phyloP scores from a whole-genome alignment of 2,113 vertebrate species.

The Atractosteus spatula region DNA sequence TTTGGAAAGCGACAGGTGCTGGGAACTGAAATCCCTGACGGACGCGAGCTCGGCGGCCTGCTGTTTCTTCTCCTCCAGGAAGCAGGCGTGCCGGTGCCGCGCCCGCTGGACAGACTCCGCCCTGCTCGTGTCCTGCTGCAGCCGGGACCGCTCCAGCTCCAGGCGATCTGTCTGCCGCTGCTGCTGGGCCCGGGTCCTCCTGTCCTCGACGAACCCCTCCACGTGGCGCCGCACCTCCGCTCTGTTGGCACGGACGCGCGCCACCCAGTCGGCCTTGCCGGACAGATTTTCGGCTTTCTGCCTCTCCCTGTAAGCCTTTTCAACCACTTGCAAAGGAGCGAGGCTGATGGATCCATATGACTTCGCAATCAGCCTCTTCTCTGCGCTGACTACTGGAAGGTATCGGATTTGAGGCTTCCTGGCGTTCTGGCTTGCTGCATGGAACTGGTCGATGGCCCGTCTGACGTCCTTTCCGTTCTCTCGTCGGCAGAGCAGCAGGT shows the following conservation, averaged over 20 bases:
- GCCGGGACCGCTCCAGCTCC: constrained; percentile 29
- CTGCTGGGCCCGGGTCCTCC: constrained; percentile 4
- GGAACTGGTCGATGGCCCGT: constrained; percentile 23
- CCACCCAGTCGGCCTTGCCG: constrained; percentile 22
- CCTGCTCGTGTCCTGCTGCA: constrained; percentile 20
- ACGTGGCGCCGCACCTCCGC: constrained; percentile 11
- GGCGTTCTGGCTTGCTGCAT: neutral
- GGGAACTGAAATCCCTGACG: constrained; percentile 41
- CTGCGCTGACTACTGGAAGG: neutral
- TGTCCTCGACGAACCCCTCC: constrained; percentile 21
- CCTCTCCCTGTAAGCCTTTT: constrained; percentile 37
- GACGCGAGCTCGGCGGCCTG: constrained; percentile 34
- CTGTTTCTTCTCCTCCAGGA: constrained; percentile 41
- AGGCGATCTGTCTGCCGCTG: constrained; percentile 31
- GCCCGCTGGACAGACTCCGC: constrained; percentile 34
- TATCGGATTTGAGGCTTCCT: constrained; percentile 1
- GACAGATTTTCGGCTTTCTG: constrained; percentile 23
- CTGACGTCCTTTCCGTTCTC: constrained; percentile 25
- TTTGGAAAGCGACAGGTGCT: constrained; percentile 33
- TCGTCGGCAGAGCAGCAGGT: constrained; percentile 25
- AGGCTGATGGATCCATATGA: constrained; percentile 33
- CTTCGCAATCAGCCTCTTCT: constrained; percentile 24
- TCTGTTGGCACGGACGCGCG: neutral
- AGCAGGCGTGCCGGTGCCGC: constrained; percentile 35
- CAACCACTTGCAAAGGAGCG: constrained; percentile 36